Evolutionary conservation across 2,888 invertebrate genomes (phyloP).

Genomic region (Tenthredo mesomela): DNA sequence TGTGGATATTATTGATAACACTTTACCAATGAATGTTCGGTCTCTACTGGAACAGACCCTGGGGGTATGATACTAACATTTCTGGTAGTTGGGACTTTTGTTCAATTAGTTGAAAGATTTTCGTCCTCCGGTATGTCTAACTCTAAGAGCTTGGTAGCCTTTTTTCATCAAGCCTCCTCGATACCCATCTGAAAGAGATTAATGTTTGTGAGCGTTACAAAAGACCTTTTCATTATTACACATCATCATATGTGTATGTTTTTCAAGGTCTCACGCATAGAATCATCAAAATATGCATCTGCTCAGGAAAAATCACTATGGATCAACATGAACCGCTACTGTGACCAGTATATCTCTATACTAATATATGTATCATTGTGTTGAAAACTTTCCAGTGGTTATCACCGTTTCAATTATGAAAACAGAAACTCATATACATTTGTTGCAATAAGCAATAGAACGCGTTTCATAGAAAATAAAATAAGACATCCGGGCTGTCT

Average conservation of each 20-base stretch:
- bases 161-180: too few relatives aligned
- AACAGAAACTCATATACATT: background rate
- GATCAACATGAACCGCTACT: background rate
- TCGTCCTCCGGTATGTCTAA: background rate
- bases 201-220: background rate
- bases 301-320: background rate
- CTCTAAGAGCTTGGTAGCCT: background rate
- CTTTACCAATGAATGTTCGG: constrained; percentile 80
- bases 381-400: background rate
- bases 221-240: background rate
- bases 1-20: constrained; percentile 83
- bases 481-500: background rate
- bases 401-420: background rate
- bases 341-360: background rate
- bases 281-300: background rate
- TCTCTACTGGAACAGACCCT: constrained; percentile 77
- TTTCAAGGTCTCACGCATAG: background rate
- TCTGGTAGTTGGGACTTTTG: constrained; percentile 10
- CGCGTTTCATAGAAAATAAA: background rate
- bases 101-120: background rate
- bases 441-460: background rate
- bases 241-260: background rate
- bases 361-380: background rate
- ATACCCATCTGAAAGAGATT: background rate
- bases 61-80: constrained; percentile 71